Evolutionary conservation across 2,113 vertebrate species (phyloP), one percentile per base, ranked within the genome.

Genomic region (Megaceryle maxima): DNA sequence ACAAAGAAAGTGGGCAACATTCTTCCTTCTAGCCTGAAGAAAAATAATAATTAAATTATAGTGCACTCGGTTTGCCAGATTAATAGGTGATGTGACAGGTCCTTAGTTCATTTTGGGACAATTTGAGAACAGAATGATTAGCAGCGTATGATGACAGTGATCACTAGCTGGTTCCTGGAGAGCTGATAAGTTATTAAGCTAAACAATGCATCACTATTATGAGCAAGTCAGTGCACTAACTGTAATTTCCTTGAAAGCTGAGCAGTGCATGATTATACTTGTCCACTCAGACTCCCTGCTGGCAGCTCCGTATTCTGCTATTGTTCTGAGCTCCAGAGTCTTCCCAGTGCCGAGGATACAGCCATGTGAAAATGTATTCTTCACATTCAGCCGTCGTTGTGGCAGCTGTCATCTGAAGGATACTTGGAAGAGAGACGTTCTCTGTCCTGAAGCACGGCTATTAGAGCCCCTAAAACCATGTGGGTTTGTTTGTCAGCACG

Each of bases 181-280:
- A 97, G 94, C 79, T 95, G 92, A 20, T 95, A 94, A 95, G 94
- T 96, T 96, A 97, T 96, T 96, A 96, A 91, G 91, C 88, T 83
- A 96, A 97, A 97, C 95, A 97, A 96, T 94, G 93, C 95, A 73
- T 83, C 0, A 50, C 95, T 94, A 97, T 94, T 94, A 97, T 86
- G 91, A 97, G 75, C 91, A 46, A 96, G 94, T 92, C 96, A 95
- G 87, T 11, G 81, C 83, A 67, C 88, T 76, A 93, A 92, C 92
- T 92, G 92, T 86, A 93, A 96, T 96, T 97, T 96, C 95, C 94
- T 97, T 94, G 94, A 95, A 95, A 96, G 93, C 92, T 88, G 92
- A 97, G 95, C 69, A 1, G 88, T 87, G 77, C 94, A 90, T 94
- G 95, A 96, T 96, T 94, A 96, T 92, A 96, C 93, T 95, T 73